These are phyloP conservation scores for Trisateles emortualis DNA, from an alignment of 2,888 invertebrate species.

Conservation along the genomic window DNA sequence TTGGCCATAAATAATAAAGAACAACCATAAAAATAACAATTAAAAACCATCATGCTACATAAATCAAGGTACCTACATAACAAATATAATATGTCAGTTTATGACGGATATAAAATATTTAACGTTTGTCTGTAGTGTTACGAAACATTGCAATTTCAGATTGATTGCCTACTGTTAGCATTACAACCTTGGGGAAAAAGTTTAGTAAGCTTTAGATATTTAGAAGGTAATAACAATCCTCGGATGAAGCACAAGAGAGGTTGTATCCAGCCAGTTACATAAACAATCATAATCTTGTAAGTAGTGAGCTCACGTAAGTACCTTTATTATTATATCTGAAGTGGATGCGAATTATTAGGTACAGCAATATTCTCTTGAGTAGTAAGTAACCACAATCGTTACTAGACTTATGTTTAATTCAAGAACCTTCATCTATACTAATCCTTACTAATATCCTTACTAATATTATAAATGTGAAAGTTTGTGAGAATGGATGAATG, in stretches of 20 bases:
- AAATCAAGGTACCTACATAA: conserved; percentile 9
- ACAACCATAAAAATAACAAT: conserved; percentile 25
- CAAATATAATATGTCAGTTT: conserved; percentile 15
- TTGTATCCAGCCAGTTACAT: conserved; percentile 15
- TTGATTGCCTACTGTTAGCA: conserved; percentile 31
- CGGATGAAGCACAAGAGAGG: conserved; percentile 4
- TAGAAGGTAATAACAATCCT: conserved; percentile 32
- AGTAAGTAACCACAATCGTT: conserved; percentile 28
- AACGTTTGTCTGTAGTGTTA: conserved; percentile 13
- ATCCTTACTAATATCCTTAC: too few relatives aligned
- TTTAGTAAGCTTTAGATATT: conserved; percentile 36
- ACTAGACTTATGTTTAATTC: conserved; percentile 1
- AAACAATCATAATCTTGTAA: conserved; percentile 20
- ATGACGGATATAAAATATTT: conserved; percentile 16
- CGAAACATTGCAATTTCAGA: conserved; percentile 17
- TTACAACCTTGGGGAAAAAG: conserved; percentile 31
- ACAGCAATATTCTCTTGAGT: conserved; percentile 24
- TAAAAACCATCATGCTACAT: conserved; percentile 14
- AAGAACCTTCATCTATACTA: not conserved
- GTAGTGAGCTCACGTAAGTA: conserved; percentile 6
- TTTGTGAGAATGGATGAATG: too few relatives aligned
- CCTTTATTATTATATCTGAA: conserved; percentile 31
- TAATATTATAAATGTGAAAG: too few relatives aligned
- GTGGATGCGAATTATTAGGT: conserved; percentile 23
- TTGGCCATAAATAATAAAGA: conserved; percentile 14